Base-by-base conservation (phyloP, 1,140 invertebrate species). In the Leptopilina boulardi region DNA sequence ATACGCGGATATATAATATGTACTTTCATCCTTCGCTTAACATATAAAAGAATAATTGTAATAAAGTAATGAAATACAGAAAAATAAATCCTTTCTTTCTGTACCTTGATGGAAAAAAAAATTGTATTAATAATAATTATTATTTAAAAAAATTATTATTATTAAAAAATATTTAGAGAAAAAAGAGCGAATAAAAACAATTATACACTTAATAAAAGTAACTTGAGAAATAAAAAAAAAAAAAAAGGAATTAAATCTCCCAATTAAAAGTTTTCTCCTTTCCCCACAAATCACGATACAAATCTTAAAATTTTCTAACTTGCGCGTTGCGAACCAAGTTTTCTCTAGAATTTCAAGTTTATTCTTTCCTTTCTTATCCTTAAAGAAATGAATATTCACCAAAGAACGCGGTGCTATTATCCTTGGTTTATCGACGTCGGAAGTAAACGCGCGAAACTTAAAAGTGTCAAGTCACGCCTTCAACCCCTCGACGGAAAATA, bases 401-500 rank as follows among this genome's bases (percentile, higher is more conserved):
- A 66, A 66, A 66, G 23, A 30, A 34, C 23, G 59, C 9, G 23
- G 15, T 34, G 59, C 59, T 66, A 66, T 66, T 66, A 66, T 66
- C 59, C 59, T 34, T 66, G 11, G 23, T 66, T 66, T 66, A 66
- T 66, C 59, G 59, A 66, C 59, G 26, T 66, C 26, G 59, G 59
- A 66, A 66, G 59, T 59, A 59, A 66, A 66, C 23, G 59, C 11
- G 59, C n/a, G n/a, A n/a, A 66, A 66, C 23, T 66, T 66, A 30
- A 66, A 66, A 66, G 59, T 66, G 59, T 66, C 21, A 66, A 66
- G 59, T 66, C 59, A 66, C 59, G 59, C 59, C 59, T 23, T 30
- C 59, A 26, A 66, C 26, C 26, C n/a, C 26, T 23, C 13, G 59
- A 6, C 23, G 59, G 21, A 66, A 66, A 66, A 66, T 66, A 66